Evolutionary conservation across 2,797 vertebrate species (phyloP).

Genomic region (Phoebastria nigripes): DNA sequence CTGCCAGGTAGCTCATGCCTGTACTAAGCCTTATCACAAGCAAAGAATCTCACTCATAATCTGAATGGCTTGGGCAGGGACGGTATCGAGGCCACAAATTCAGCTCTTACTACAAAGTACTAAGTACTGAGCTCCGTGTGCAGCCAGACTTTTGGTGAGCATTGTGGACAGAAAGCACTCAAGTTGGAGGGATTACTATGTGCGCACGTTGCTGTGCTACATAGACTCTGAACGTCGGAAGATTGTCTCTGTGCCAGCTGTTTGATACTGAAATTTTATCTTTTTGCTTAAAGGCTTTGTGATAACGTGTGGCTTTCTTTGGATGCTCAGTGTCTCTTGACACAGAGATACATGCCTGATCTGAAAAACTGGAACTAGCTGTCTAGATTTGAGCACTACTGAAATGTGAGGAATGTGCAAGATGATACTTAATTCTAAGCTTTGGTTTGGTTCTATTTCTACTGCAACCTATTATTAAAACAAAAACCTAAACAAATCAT

Average conservation of each 20-base stretch:
- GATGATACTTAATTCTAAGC: neutral
- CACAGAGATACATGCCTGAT: neutral
- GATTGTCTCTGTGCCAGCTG: neutral
- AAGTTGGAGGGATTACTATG: neutral
- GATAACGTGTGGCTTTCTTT: neutral
- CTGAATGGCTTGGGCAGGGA: neutral
- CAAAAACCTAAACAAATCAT: neutral
- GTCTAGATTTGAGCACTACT: neutral
- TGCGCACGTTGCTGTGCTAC: rapidly evolving
- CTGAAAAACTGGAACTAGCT: neutral
- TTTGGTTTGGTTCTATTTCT: neutral
- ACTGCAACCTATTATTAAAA: neutral
- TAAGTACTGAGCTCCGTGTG: neutral
- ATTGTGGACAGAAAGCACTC: neutral
- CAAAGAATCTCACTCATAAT: neutral
- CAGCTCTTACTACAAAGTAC: neutral
- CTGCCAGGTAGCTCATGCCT: neutral
- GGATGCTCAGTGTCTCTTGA: neutral
- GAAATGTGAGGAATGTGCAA: neutral
- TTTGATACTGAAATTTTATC: neutral
- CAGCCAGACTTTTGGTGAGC: neutral
- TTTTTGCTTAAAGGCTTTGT: neutral
- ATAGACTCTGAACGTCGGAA: neutral
- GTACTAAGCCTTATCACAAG: neutral
- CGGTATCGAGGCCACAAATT: neutral